A percentile compares a stretch with the other conserved stretches of the same genome.
These are phyloP conservation scores for Muscicapa striata DNA, from an alignment of 2,797 vertebrate species.

Conservation along the genomic window DNA sequence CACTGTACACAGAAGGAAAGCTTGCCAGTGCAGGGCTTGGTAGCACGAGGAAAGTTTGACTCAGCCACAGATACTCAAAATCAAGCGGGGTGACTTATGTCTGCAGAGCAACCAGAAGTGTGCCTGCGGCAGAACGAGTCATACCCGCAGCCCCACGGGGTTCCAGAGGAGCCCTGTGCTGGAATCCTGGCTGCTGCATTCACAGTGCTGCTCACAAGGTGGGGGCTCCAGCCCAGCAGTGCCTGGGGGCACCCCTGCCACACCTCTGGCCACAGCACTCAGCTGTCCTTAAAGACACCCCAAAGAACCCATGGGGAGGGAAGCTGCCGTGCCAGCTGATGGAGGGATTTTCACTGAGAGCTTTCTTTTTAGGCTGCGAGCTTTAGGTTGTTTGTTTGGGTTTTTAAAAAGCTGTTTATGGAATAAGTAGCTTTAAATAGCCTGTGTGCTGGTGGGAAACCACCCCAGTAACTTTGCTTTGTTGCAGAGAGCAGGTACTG, in stretches of 20 bases:
- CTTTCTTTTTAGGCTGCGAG: background rate
- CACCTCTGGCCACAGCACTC: background rate
- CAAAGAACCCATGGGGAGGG: background rate
- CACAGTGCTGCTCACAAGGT: background rate
- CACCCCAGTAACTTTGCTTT: background rate
- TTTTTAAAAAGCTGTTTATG: background rate
- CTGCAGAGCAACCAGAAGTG: slow-evolving; percentile 8
- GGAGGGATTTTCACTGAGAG: background rate
- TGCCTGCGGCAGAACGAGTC: background rate
- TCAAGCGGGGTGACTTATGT: background rate
- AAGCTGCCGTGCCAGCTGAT: background rate
- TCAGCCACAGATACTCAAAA: slow-evolving; percentile 5
- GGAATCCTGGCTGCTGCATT: background rate
- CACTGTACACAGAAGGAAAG: slow-evolving; percentile 28
- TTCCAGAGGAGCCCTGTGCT: background rate
- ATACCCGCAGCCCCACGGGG: background rate
- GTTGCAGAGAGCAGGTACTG: background rate
- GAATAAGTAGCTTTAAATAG: background rate
- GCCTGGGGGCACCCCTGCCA: background rate
- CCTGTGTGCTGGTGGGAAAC: background rate
- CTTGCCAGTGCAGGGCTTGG: slow-evolving; percentile 11
- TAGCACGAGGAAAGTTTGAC: slow-evolving; percentile 50
- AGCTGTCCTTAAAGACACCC: background rate
- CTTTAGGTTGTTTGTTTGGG: background rate
- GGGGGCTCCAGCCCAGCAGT: background rate